A percentile compares a stretch with the other conserved stretches of the same genome.
Conservation (phyloP, 2,113 vertebrate species). For the Vombatus ursinus region DNA sequence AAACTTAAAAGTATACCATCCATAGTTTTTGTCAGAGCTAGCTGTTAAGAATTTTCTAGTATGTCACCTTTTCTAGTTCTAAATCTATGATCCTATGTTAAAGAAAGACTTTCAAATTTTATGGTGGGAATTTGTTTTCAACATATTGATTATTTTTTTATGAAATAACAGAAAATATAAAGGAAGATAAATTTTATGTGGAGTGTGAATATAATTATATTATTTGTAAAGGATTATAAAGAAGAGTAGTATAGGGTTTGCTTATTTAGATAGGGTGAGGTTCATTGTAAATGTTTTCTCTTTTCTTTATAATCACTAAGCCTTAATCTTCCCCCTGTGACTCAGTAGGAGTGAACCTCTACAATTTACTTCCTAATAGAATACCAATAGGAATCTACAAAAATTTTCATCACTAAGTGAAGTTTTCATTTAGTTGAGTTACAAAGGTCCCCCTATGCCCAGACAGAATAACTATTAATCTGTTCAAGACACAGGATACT, state of each 20-base stretch:
- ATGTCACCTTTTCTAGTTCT: too few species aligned
- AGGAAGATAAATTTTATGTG: neutral
- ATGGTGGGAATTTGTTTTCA: too few species aligned
- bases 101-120: too few species aligned
- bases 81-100: neutral
- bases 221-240: neutral
- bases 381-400: neutral
- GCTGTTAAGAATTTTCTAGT: neutral
- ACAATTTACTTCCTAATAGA: neutral
- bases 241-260: neutral
- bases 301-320: slow-evolving; percentile 7
- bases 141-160: too few species aligned
- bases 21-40: neutral
- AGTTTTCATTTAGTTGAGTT: neutral
- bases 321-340: neutral
- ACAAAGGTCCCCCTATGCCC: neutral
- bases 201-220: neutral
- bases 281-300: neutral
- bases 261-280: neutral
- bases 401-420: slow-evolving; percentile 14
- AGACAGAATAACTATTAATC: neutral
- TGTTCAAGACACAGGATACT: slow-evolving; percentile 5
- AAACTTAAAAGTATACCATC: neutral
- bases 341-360: neutral
- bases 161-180: too few species aligned